phyloP scores from a whole-genome alignment of 2,888 invertebrate species.

The Pollenia griseotomentosa region DNA sequence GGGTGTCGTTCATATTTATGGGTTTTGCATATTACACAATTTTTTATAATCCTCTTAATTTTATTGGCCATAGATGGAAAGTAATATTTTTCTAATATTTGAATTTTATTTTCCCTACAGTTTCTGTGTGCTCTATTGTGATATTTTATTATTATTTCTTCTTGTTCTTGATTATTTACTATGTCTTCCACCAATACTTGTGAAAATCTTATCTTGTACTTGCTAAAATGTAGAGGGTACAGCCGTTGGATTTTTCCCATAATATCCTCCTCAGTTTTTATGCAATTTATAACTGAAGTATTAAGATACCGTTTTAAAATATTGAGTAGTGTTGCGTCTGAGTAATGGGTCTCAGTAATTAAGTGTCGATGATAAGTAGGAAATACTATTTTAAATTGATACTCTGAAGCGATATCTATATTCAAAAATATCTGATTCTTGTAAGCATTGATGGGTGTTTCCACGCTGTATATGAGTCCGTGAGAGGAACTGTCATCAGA shows the following conservation, averaged over 20 bases:
- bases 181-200: neutral
- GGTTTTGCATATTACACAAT: neutral
- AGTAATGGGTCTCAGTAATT: too few relatives aligned
- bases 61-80: neutral
- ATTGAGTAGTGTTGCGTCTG: too few relatives aligned
- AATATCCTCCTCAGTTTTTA: neutral
- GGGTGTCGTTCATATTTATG: constrained; percentile 18
- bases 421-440: neutral
- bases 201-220: neutral
- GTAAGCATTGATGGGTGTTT: constrained; percentile 52
- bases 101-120: neutral
- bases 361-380: too few relatives aligned
- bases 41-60: constrained; percentile 4
- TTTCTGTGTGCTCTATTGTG: constrained; percentile 32
- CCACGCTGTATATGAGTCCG: constrained; percentile 36
- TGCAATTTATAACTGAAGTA: constrained; percentile 26
- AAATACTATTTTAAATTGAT: too few relatives aligned
- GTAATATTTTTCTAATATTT: constrained; percentile 18
- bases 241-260: constrained; percentile 3
- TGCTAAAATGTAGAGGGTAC: constrained; percentile 8
- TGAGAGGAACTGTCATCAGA: constrained; percentile 23
- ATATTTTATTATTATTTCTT: neutral
- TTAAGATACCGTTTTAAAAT: neutral
- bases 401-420: too few relatives aligned
- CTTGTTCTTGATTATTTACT: neutral